phyloP scores from a whole-genome alignment of 2,888 invertebrate genomes.

The Pristionchus exspectatus region DNA sequence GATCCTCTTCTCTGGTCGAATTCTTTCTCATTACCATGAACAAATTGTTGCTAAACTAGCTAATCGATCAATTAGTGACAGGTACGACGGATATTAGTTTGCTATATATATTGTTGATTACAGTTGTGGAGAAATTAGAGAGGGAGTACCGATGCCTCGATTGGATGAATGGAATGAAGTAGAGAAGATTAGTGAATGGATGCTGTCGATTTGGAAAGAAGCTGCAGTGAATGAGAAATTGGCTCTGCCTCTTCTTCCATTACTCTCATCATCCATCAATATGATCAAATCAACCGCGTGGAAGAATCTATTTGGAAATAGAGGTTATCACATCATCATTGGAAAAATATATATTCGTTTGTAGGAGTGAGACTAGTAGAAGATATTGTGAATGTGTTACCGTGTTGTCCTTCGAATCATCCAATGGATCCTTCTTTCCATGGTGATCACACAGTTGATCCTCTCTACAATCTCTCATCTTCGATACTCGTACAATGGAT shows the following conservation, averaged over 20 bases:
- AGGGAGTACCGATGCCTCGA: neutral
- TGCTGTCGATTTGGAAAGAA: constrained; percentile 4
- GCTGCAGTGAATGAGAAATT: neutral
- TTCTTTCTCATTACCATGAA: constrained; percentile 42
- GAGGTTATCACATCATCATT: neutral
- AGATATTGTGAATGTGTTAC: neutral
- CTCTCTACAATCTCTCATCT: constrained; percentile 10
- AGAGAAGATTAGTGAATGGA: constrained; percentile 27
- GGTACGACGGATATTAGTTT: neutral
- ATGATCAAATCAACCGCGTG: neutral
- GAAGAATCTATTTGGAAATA: neutral
- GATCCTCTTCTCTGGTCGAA: constrained; percentile 34
- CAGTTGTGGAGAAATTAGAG: neutral
- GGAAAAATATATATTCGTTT: neutral
- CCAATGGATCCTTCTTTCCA: constrained; percentile 42
- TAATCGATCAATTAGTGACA: neutral
- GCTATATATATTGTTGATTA: neutral
- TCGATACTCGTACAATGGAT: neutral
- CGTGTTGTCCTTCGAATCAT: constrained; percentile 18
- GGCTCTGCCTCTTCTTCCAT: constrained; percentile 43
- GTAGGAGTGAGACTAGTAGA: neutral
- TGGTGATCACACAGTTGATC: neutral
- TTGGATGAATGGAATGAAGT: neutral
- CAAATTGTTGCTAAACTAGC: neutral
- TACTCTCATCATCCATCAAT: constrained; percentile 33